These are phyloP conservation scores for Echinops telfairi DNA, from an alignment of 2,113 vertebrate species.

Conservation along the genomic window DNA sequence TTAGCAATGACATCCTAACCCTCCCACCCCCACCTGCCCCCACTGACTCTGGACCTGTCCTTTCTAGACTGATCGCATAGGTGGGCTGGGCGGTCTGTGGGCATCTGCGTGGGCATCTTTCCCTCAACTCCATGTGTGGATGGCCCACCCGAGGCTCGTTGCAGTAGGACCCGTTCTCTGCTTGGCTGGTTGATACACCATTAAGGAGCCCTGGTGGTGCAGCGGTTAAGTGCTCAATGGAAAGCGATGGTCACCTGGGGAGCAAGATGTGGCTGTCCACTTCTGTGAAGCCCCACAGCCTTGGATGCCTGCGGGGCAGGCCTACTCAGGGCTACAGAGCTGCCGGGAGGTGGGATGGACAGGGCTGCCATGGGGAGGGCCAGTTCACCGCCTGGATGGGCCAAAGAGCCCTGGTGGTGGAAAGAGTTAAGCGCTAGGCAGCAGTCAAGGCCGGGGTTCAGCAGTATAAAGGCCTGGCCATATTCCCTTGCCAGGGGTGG, in stretches of 20 bases:
- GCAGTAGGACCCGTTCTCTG: neutral
- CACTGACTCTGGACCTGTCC: neutral
- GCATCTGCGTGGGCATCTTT: neutral
- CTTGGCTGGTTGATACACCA: neutral
- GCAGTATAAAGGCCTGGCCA: no score
- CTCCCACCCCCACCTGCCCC: no score
- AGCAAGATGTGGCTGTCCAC: neutral
- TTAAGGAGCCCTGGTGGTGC: neutral
- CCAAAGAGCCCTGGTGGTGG: no score
- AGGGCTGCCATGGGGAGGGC: neutral
- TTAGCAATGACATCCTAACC: neutral
- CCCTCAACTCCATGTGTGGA: neutral
- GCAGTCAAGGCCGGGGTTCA: no score
- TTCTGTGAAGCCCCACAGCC: neutral
- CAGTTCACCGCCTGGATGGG: no score
- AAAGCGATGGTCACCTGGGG: no score
- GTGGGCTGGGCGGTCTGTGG: neutral
- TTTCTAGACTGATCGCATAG: neutral
- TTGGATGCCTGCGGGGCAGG: neutral
- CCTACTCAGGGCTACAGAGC: neutral
- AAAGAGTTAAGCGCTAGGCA: no score
- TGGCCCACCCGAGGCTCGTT: neutral
- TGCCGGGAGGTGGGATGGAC: neutral
- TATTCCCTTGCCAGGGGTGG: no score
- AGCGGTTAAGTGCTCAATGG: neutral